phyloP scores from a whole-genome alignment of 2,113 vertebrate genomes.

The Rostratula benghalensis region DNA sequence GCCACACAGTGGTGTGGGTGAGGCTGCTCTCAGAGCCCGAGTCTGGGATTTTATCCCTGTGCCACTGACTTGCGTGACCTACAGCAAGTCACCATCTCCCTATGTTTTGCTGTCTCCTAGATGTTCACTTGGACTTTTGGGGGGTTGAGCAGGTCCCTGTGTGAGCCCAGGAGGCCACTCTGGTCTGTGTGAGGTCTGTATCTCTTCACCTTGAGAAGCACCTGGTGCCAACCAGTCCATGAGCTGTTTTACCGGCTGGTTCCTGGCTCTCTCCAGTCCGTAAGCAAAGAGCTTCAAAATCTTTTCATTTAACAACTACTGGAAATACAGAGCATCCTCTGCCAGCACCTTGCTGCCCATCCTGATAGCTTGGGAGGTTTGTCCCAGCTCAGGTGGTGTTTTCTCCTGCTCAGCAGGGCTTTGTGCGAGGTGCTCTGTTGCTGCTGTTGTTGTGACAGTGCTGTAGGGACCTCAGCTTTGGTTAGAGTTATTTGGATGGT shows the following conservation, averaged over 20 bases:
- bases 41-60: not conserved
- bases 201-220: not conserved
- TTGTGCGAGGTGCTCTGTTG: accelerated
- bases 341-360: not conserved
- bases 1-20: accelerated
- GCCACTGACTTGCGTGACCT: not conserved
- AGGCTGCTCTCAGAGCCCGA: not conserved
- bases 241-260: not conserved
- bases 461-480: not conserved
- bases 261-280: not conserved
- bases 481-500: not conserved
- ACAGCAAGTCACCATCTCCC: not conserved
- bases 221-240: not conserved
- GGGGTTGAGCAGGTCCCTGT: not conserved
- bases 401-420: not conserved
- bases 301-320: not conserved
- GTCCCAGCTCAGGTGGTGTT: not conserved
- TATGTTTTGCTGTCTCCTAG: accelerated
- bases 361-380: not conserved
- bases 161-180: not conserved
- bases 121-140: not conserved
- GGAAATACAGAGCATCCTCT: not conserved
- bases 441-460: not conserved
- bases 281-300: not conserved
- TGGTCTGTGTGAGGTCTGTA: not conserved